Percentiles rank a stretch among this genome's conserved stretches.
phyloP scores from a whole-genome alignment of 2,797 vertebrate species.

The Nannoperca australis region DNA sequence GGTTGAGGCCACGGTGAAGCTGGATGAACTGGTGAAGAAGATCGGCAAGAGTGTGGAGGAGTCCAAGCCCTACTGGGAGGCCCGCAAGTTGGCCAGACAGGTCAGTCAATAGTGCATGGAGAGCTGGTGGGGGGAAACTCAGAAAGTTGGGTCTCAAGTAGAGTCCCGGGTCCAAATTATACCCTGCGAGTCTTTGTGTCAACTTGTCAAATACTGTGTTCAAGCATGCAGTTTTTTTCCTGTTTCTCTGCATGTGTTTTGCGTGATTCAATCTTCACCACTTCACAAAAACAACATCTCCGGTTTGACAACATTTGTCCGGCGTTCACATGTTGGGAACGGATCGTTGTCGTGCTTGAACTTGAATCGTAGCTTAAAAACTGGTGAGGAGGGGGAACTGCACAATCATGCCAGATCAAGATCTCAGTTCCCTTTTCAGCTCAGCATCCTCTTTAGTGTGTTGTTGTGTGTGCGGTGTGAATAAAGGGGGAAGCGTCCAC shows the following conservation, averaged over 20 bases:
- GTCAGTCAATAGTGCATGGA: constrained; percentile 74
- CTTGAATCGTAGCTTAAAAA: neutral
- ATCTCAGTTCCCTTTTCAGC: constrained; percentile 58
- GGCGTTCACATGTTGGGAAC: neutral
- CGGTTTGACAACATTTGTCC: neutral
- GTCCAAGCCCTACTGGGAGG: constrained; percentile 98
- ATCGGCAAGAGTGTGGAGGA: constrained; percentile 96
- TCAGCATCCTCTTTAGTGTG: neutral
- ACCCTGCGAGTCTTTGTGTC: neutral
- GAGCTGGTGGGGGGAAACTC: neutral
- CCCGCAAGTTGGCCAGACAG: constrained; percentile 93
- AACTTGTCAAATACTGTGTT: neutral
- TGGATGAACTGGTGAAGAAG: constrained; percentile 96
- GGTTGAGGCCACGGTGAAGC: constrained; percentile 93
- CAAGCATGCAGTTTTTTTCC: neutral
- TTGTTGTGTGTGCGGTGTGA: constrained; percentile 19
- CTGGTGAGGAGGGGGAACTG: neutral
- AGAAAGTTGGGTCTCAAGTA: neutral
- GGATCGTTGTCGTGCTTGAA: neutral
- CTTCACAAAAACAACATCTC: neutral
- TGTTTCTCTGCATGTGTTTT: neutral
- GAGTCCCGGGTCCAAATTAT: neutral
- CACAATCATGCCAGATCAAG: constrained; percentile 13
- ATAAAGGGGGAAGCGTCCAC: constrained; percentile 57
- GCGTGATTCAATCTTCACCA: neutral